A percentile compares a stretch with the other conserved stretches of the same genome.
Evolutionary conservation across 2,113 vertebrate species (phyloP).

Genomic region (Zosterops hypoxanthus): DNA sequence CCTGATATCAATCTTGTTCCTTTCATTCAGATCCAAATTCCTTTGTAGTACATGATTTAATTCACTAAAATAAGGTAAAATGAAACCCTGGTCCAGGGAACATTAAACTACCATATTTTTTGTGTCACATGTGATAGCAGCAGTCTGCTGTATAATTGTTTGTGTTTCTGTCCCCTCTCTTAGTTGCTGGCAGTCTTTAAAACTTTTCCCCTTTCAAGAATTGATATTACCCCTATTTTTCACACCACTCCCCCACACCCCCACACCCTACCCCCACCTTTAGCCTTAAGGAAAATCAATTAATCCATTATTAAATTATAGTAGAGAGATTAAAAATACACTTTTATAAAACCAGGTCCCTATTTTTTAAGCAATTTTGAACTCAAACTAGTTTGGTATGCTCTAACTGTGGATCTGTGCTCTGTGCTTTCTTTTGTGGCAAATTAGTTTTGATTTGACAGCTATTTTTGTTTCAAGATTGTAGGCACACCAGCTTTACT

Average conservation of each 20-base stretch:
- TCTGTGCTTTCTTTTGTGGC: not conserved
- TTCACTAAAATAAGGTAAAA: conserved; percentile 54
- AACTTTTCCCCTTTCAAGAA: not conserved
- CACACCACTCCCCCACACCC: no score
- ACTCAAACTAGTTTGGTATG: not conserved
- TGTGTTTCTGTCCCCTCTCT: not conserved
- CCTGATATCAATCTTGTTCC: not conserved
- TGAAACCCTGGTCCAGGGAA: not conserved
- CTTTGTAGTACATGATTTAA: conserved; percentile 17
- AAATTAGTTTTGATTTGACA: conserved; percentile 58
- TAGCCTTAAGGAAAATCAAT: not conserved
- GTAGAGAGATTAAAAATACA: not conserved
- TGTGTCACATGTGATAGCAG: not conserved
- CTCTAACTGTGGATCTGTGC: not conserved
- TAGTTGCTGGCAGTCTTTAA: not conserved
- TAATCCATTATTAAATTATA: not conserved
- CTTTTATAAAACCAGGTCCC: not conserved
- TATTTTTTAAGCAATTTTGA: not conserved
- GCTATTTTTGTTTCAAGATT: conserved; percentile 48
- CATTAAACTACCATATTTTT: conserved; percentile 22
- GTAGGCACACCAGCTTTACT: conserved; percentile 33
- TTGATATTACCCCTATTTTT: not conserved
- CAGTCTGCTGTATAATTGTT: not conserved
- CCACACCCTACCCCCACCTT: not conserved
- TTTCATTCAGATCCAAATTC: conserved; percentile 33